Base-by-base conservation (phyloP, 2,888 invertebrate genomes). In the Cryptus viduatorius region DNA sequence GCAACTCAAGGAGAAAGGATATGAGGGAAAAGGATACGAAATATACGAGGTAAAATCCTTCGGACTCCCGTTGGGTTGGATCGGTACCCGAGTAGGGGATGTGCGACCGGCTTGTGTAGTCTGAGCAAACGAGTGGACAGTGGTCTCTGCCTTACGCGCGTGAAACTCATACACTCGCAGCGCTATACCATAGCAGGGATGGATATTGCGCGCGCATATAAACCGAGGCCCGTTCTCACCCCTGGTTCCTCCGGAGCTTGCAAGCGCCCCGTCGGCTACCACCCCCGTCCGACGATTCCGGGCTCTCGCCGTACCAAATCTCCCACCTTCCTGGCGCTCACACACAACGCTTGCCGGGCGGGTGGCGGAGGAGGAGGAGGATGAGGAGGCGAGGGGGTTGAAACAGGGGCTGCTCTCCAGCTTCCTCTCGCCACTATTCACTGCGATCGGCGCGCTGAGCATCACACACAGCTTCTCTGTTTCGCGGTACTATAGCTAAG, bases 341-440 rank as follows among this genome's bases (percentile, higher is more conserved):
- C 42, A 88, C 37, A 91, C 87, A 86, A 87, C 82, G 85, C 83
- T 8, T 37, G 37, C 37, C 37, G 37, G 37, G 37, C 8, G 7
- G 37, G 37, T 0, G 37, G 37, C 0, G 37, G 37, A 4, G 37
- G 37, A 4, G 37, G 24, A 1, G 1, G 24, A 24, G 37, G 37
- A 2, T 0, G 37, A 0, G 37, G 37, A 8, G 37, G 37, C 7
- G 37, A 37, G 75, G 76, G 89, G 88, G 64, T 12, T 64, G 65
- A 69, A 50, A 72, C 56, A 12, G 56, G 69, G 73, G 67, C 19
- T 68, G 31, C 29, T 14, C 71, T 50, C 59, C 92, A 91, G 89
- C 90, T 80, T 83, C 94, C 94, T 94, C 94, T 93, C 94, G 68
- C 48, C 73, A 59, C 72, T 78, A 78, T 73, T 73, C 73, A 61